Percentiles rank a stretch among this genome's conserved stretches.
Evolutionary conservation across 2,797 vertebrate genomes (phyloP).

Genomic region (Selene dorsalis): DNA sequence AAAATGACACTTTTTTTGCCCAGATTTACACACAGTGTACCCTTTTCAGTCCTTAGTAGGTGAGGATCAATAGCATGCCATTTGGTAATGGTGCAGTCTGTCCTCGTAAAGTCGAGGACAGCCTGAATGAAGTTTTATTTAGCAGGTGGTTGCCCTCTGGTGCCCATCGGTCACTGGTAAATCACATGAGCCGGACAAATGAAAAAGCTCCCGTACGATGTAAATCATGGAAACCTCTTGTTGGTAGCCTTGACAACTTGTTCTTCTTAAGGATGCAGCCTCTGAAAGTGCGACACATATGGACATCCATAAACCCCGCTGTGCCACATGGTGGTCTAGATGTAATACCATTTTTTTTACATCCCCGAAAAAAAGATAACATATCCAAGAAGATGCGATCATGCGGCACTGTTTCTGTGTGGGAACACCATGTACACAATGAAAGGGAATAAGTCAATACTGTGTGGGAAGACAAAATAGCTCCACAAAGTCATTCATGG

Average conservation of each 20-base stretch:
- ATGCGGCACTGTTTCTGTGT: slow-evolving; percentile 55
- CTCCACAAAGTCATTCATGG: slow-evolving; percentile 76
- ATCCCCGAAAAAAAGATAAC: slow-evolving; percentile 49
- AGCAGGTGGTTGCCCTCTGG: slow-evolving; percentile 27
- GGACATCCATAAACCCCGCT: slow-evolving; percentile 40
- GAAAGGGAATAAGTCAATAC: slow-evolving; percentile 75
- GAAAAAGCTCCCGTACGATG: slow-evolving; percentile 8
- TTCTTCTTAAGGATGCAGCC: slow-evolving; percentile 6
- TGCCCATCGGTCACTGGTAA: slow-evolving; percentile 24
- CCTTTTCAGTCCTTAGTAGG: background rate
- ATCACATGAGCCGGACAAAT: slow-evolving; percentile 38
- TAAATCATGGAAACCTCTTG: slow-evolving; percentile 18
- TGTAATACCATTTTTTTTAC: slow-evolving; percentile 59
- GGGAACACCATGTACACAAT: slow-evolving; percentile 66
- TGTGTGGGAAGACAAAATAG: slow-evolving; percentile 75
- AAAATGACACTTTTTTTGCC: background rate
- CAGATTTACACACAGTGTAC: background rate
- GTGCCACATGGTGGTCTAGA: slow-evolving; percentile 38
- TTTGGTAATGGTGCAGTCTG: slow-evolving; percentile 24
- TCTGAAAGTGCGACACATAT: slow-evolving; percentile 19
- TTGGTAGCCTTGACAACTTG: slow-evolving; percentile 14
- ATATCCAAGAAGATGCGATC: slow-evolving; percentile 56
- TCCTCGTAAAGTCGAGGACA: slow-evolving; percentile 6
- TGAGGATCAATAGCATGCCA: slow-evolving; percentile 17
- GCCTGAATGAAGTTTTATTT: slow-evolving; percentile 18